Conservation (phyloP, 2,797 vertebrate genomes). For the Lepus townsendii region DNA sequence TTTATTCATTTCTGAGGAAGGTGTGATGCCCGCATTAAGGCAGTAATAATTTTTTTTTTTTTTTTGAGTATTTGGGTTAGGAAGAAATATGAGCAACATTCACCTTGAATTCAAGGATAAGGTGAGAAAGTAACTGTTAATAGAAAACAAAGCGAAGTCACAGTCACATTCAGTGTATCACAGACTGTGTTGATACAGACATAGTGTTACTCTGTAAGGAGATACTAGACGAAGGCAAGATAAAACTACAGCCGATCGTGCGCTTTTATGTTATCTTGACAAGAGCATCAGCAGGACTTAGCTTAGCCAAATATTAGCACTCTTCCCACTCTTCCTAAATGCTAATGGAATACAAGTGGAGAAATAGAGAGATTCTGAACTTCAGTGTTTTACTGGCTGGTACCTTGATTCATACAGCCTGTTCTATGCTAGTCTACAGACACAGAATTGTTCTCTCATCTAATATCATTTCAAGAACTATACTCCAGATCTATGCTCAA, state of each 20-base stretch:
- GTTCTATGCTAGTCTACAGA: constrained; percentile 5
- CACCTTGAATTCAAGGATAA: constrained; percentile 15
- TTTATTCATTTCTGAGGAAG: constrained; percentile 32
- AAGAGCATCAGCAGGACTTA: constrained; percentile 68
- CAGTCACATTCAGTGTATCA: not conserved
- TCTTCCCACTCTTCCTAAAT: constrained; percentile 57
- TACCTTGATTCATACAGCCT: not conserved
- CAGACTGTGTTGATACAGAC: constrained; percentile 18
- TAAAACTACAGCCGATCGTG: constrained; percentile 72
- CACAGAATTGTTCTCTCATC: not conserved
- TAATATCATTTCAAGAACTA: not conserved
- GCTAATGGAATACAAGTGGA: constrained; percentile 67
- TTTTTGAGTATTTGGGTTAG: constrained; percentile 23
- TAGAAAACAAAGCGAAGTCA: constrained; percentile 56
- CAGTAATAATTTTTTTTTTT: constrained; percentile 1
- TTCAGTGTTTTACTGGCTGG: constrained; percentile 9
- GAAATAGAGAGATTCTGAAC: constrained; percentile 36
- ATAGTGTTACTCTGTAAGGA: not conserved
- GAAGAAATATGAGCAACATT: constrained; percentile 33
- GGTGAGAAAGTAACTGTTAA: constrained; percentile 62
- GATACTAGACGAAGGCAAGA: constrained; percentile 38
- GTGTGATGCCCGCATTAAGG: not conserved
- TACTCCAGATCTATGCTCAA: not conserved
- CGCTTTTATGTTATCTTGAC: constrained; percentile 74
- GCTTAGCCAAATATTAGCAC: constrained; percentile 76